Evolutionary conservation across 2,113 vertebrate genomes (phyloP).

Genomic region (Hemiprocne comata): DNA sequence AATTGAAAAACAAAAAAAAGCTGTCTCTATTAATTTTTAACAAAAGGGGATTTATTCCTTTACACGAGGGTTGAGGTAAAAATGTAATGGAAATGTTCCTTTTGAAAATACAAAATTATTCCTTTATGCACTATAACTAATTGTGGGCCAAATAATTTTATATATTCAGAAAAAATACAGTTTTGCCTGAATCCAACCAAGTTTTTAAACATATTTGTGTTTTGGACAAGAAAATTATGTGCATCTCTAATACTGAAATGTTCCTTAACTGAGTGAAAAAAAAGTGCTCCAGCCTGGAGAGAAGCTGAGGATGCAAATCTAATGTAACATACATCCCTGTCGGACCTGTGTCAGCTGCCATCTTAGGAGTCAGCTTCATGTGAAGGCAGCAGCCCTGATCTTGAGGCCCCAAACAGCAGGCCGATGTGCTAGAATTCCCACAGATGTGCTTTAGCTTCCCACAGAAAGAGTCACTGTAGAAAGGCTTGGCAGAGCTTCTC

Average conservation of each 20-base stretch:
- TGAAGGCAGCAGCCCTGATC: neutral
- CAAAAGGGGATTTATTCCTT: neutral
- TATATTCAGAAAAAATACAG: neutral
- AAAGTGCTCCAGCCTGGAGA: neutral
- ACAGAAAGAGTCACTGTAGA: neutral
- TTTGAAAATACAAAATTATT: neutral
- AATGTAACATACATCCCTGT: neutral
- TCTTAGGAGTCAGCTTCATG: neutral
- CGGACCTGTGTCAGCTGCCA: neutral
- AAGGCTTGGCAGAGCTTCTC: no score
- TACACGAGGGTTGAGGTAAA: neutral
- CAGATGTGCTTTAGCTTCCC: neutral
- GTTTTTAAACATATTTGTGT: neutral
- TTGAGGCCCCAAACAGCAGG: neutral
- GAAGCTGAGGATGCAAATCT: neutral
- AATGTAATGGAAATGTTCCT: neutral
- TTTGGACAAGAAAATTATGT: neutral
- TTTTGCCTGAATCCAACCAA: neutral
- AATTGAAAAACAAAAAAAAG: neutral
- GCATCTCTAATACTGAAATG: neutral
- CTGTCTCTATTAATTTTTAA: neutral
- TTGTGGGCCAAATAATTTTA: neutral
- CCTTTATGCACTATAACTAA: neutral
- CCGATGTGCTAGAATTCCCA: neutral
- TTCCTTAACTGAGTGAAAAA: neutral